Percentiles rank a stretch among this genome's conserved stretches.
phyloP scores from a whole-genome alignment of 2,113 vertebrate species.

The Tauraco erythrolophus region DNA sequence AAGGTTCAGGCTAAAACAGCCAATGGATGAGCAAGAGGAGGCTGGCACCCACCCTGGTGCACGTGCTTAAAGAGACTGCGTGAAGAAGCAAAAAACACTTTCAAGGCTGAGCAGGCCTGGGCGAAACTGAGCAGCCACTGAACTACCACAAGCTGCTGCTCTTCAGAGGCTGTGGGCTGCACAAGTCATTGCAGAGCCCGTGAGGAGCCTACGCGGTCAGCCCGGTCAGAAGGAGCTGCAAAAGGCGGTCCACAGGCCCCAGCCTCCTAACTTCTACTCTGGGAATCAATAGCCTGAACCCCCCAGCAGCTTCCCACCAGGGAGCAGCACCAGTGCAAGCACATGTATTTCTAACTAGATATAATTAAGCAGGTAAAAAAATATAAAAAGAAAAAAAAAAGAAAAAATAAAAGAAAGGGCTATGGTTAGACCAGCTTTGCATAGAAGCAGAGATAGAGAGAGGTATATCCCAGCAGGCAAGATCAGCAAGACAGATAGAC shows the following conservation, averaged over 20 bases:
- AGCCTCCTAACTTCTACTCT: not conserved
- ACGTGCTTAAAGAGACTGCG: not conserved
- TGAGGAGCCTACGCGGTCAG: not conserved
- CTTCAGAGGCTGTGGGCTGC: not conserved
- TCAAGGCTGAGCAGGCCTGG: conserved; percentile 1
- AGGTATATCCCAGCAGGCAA: not conserved
- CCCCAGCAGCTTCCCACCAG: not conserved
- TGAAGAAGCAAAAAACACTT: not conserved
- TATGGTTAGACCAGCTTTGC: not conserved
- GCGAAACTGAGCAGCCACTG: not conserved
- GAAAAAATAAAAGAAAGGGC: not conserved
- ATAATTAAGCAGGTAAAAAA: not conserved
- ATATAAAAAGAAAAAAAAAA: accelerated
- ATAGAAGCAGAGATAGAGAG: not conserved
- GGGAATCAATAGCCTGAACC: not conserved
- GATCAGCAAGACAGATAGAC: not conserved
- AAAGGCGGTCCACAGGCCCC: not conserved
- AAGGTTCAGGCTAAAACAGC: not conserved
- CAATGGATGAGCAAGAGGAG: not conserved
- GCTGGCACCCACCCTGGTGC: not conserved
- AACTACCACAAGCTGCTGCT: not conserved
- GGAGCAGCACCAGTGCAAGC: not conserved
- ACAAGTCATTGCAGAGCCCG: not conserved
- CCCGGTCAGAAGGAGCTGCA: not conserved
- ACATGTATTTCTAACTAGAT: not conserved